Conservation (phyloP, 2,888 invertebrate genomes). For the Ectemnius cavifrons region DNA sequence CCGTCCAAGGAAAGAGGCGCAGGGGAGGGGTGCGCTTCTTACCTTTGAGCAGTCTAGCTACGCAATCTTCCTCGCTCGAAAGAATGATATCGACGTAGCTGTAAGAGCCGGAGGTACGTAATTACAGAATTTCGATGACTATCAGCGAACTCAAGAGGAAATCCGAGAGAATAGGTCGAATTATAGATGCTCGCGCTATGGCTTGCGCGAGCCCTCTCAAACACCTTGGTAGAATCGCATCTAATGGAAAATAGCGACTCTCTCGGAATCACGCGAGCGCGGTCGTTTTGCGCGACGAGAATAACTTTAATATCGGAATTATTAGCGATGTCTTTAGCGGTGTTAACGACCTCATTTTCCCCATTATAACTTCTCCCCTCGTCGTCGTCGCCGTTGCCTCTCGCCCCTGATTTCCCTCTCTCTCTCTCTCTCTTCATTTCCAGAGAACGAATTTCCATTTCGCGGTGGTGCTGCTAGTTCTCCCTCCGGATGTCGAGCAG, state of each 20-base stretch:
- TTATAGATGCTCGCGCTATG: too few species aligned
- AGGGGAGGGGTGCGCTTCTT: too few species aligned
- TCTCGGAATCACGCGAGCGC: too few species aligned
- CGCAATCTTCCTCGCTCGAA: too few species aligned
- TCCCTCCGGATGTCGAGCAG: conserved; percentile 3
- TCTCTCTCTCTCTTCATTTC: conserved; percentile 5
- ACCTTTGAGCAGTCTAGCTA: too few species aligned
- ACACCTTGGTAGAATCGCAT: too few species aligned
- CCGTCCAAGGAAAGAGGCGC: too few species aligned
- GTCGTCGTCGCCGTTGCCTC: neutral
- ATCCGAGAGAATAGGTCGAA: too few species aligned
- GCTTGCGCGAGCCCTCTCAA: too few species aligned
- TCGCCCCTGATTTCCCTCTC: too few species aligned
- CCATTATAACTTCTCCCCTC: conserved; percentile 20
- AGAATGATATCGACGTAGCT: too few species aligned
- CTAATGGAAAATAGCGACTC: too few species aligned
- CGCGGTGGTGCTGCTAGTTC: conserved; percentile 15
- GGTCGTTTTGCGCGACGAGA: neutral
- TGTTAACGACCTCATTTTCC: conserved; percentile 46
- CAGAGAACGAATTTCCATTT: conserved; percentile 31
- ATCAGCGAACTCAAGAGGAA: neutral
- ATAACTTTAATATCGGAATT: conserved; percentile 38
- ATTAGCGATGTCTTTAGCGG: conserved; percentile 30
- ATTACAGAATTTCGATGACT: conserved; percentile 6
- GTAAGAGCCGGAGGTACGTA: neutral